A percentile compares a stretch with the other conserved stretches of the same genome.
These are phyloP conservation scores for Chrysopilus asiliformis DNA, from an alignment of 2,888 invertebrate species.

Conservation along the genomic window DNA sequence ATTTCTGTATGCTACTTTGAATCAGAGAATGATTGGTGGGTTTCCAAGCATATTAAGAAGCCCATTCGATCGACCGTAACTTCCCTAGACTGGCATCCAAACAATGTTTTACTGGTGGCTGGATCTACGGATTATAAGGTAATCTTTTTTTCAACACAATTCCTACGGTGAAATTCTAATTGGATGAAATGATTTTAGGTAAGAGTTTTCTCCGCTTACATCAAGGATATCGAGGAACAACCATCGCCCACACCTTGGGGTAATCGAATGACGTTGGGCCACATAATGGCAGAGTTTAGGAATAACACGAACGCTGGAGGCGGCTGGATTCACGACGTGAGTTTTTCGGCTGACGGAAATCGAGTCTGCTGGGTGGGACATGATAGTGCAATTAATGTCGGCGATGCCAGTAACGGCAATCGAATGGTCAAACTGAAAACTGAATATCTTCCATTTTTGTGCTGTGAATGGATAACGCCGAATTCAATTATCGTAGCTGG, in stretches of 20 bases:
- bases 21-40: conserved; percentile 99
- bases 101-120: conserved; percentile 85
- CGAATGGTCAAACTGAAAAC: conserved; percentile 62
- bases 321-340: conserved; percentile 93
- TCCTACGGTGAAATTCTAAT: neutral
- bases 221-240: conserved; percentile 92
- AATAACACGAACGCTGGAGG: conserved; percentile 75
- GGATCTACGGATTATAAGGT: conserved; percentile 91
- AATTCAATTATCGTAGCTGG: conserved; percentile 83
- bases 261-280: conserved; percentile 68
- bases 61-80: conserved; percentile 95
- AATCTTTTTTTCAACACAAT: conserved; percentile 1
- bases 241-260: conserved; percentile 89
- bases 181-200: conserved; percentile 33
- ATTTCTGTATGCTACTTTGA: conserved; percentile 98
- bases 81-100: conserved; percentile 97
- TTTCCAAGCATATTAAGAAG: conserved; percentile 97
- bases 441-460: conserved; percentile 85
- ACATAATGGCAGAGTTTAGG: conserved; percentile 82
- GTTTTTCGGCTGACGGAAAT: conserved; percentile 90
- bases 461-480: conserved; percentile 81
- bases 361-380: conserved; percentile 97
- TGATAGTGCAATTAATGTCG: conserved; percentile 88
- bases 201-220: conserved; percentile 89
- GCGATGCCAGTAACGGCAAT: conserved; percentile 67